Evolutionary conservation across 2,797 vertebrate species (phyloP).

Genomic region (Bradypus variegatus): DNA sequence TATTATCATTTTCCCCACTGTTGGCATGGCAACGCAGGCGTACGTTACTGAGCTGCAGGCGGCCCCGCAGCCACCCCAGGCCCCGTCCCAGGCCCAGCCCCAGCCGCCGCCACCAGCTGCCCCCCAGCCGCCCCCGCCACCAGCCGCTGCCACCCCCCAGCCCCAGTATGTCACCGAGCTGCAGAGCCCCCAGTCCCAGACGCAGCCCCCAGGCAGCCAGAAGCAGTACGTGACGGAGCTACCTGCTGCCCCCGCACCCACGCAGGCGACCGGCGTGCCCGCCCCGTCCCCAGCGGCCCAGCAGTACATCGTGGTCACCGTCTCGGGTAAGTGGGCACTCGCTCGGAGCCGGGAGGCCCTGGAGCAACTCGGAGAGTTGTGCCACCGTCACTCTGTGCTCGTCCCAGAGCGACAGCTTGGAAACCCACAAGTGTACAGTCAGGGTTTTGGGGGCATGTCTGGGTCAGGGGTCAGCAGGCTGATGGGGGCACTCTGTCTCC

Average conservation of each 20-base stretch:
- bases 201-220: constrained; percentile 67
- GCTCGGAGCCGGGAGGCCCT: background rate
- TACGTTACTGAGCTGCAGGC: constrained; percentile 87
- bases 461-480: background rate
- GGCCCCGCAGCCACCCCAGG: constrained; percentile 77
- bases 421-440: background rate
- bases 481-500: background rate
- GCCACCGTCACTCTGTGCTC: background rate
- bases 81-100: constrained; percentile 58
- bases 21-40: constrained; percentile 88
- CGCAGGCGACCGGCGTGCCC: constrained; percentile 69
- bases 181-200: constrained; percentile 72
- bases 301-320: constrained; percentile 92
- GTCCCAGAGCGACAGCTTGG: background rate
- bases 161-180: constrained; percentile 72
- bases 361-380: background rate
- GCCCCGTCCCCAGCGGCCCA: constrained; percentile 70
- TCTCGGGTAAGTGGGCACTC: constrained; percentile 81
- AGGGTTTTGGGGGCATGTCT: background rate
- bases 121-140: constrained; percentile 57
- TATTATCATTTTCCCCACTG: constrained; percentile 65
- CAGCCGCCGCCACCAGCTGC: constrained; percentile 44
- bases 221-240: constrained; percentile 83
- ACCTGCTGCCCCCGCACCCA: constrained; percentile 72
- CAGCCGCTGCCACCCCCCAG: constrained; percentile 54